Base-by-base conservation (phyloP, 1,140 invertebrate genomes). In the Choristoneura fumiferana region DNA sequence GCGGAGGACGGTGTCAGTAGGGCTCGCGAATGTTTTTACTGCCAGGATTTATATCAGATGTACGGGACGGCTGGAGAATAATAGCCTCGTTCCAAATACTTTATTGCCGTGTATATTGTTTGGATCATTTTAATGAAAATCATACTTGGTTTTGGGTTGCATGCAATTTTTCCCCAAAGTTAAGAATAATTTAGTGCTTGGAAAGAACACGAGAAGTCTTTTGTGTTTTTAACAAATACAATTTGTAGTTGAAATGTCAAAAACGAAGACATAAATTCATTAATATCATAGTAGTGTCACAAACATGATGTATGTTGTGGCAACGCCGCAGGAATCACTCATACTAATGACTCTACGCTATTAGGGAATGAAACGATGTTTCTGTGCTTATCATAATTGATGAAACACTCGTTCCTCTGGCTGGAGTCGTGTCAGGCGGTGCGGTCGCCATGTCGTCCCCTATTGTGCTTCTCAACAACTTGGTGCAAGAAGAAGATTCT, bases 401-500 rank as follows among this genome's bases (percentile, higher is more conserved):
- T 49, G 43, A 18, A 49, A n/a, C 43, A 49, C n/a, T 49, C 17
- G 43, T 49, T 37, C 29, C 43, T 49, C 0, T 18, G 43, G 10
- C 18, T 12, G 3, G 43, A 49, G 43, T 33, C 15, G 29, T 35
- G n/a, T 8, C 33, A n/a, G n/a, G n/a, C n/a, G n/a, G 37, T 1
- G 13, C n/a, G 35, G 18, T 52, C 37, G 37, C 35, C 17, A 70
- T 70, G 68, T 34, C 68, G 57, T 40, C 62, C 10, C 59, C 61
- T 2, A 45, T 43, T 5, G 52, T 64, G 5, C 62, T 57, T n/a
- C 57, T 70, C 5, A 67, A 70, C 18, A 70, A 60, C 18, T 64
- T 64, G 10, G 43, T 70, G 15, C 34, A 58, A 54, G 40, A 37
- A 18, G 57, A 56, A 9, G 56, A 58, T n/a, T 62, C 60, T 29